phyloP scores from a whole-genome alignment of 2,888 invertebrate species.

The Eugnorisma glareosa region DNA sequence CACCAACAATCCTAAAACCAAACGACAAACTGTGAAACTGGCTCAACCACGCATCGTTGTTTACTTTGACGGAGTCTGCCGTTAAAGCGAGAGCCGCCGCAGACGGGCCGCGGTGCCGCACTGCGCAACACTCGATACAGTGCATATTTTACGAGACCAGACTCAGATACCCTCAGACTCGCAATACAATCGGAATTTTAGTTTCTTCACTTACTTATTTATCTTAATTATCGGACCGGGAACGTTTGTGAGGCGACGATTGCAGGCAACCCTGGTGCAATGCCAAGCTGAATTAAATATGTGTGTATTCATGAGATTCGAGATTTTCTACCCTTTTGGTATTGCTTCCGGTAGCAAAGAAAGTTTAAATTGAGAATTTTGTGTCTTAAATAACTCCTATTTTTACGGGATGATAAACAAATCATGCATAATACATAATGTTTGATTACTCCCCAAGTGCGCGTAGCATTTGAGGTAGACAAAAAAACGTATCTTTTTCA shows the following conservation, averaged over 20 bases:
- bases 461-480: slow-evolving; percentile 30
- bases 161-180: slow-evolving; percentile 72
- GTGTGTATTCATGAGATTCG: slow-evolving; percentile 55
- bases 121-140: slow-evolving; percentile 83
- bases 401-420: slow-evolving; percentile 26
- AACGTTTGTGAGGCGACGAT: slow-evolving; percentile 66
- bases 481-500: slow-evolving; percentile 31
- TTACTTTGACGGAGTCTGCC: slow-evolving; percentile 82
- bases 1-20: slow-evolving; percentile 70
- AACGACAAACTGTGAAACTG: slow-evolving; percentile 76
- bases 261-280: slow-evolving; percentile 59
- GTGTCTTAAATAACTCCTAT: background rate
- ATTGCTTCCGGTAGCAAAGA: slow-evolving; percentile 19
- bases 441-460: slow-evolving; percentile 36
- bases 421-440: slow-evolving; percentile 31
- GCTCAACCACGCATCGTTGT: slow-evolving; percentile 80
- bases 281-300: slow-evolving; percentile 60
- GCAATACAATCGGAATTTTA: slow-evolving; percentile 69
- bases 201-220: slow-evolving; percentile 65
- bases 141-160: slow-evolving; percentile 88
- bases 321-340: slow-evolving; percentile 40
- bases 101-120: slow-evolving; percentile 81
- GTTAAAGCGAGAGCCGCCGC: slow-evolving; percentile 77
- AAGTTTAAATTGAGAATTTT: slow-evolving; percentile 3
- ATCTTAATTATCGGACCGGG: slow-evolving; percentile 66